phyloP scores from a whole-genome alignment of 2,888 invertebrate genomes.

The Tribolium freemani region DNA sequence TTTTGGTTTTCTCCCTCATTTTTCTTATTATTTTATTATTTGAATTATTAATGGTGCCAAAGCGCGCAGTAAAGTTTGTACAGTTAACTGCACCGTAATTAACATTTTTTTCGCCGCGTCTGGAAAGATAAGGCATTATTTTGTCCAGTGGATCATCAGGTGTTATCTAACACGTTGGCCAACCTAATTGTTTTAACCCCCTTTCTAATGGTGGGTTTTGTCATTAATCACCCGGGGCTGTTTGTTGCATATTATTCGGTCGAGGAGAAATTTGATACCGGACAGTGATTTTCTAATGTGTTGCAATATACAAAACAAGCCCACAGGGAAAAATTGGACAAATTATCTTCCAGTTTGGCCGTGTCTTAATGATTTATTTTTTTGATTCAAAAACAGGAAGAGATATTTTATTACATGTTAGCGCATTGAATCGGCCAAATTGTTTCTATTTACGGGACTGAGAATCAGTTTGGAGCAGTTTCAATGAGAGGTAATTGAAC shows the following conservation, averaged over 20 bases:
- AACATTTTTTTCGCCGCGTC: too few species aligned
- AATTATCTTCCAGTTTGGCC: too few species aligned
- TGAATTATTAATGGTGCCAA: background rate
- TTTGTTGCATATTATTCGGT: background rate
- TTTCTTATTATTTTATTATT: background rate
- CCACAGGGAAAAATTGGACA: too few species aligned
- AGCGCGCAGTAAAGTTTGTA: constrained; percentile 10
- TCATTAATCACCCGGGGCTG: background rate
- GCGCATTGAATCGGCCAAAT: too few species aligned
- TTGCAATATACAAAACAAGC: background rate
- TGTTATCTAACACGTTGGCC: background rate
- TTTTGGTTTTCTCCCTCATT: background rate
- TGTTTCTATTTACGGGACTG: too few species aligned
- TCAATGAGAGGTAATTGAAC: too few species aligned
- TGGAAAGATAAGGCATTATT: background rate
- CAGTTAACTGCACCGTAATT: background rate
- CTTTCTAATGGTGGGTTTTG: background rate
- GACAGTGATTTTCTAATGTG: background rate
- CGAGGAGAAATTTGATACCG: background rate
- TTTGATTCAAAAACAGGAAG: too few species aligned
- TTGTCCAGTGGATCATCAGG: background rate
- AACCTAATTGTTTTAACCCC: constrained; percentile 1
- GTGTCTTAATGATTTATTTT: too few species aligned
- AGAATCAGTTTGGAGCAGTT: too few species aligned
- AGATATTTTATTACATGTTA: too few species aligned